Evolutionary conservation across 2,888 invertebrate species (phyloP).

Genomic region (Apodemia mormo): DNA sequence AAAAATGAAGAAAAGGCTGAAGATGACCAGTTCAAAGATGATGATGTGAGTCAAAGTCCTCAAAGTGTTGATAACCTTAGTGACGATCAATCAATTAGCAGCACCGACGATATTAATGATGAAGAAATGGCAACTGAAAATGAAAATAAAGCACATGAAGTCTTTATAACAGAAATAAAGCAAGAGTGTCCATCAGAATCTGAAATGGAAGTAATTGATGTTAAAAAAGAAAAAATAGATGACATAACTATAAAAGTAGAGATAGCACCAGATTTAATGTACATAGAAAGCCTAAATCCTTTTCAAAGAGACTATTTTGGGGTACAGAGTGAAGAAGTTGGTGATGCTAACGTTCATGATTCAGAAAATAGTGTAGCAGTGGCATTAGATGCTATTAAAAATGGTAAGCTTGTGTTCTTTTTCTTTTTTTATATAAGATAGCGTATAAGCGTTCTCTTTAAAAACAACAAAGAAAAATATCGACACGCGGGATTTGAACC

Average conservation of each 20-base stretch:
- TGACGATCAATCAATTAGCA: constrained; percentile 17
- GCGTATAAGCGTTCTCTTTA: too few relatives aligned
- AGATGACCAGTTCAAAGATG: constrained; percentile 14
- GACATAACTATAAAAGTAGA: constrained; percentile 51
- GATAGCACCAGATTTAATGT: constrained; percentile 42
- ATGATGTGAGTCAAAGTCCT: constrained; percentile 24
- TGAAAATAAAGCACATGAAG: background rate
- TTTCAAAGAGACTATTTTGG: constrained; percentile 57
- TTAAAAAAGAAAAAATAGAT: constrained; percentile 29
- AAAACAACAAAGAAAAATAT: too few relatives aligned
- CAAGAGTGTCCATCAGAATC: constrained; percentile 32
- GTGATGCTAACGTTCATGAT: constrained; percentile 45
- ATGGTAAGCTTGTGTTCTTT: constrained; percentile 49
- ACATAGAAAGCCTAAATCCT: constrained; percentile 48
- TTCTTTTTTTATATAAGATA: too few relatives aligned
- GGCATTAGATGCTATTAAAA: constrained; percentile 49
- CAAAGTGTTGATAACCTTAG: constrained; percentile 25
- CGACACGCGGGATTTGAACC: too few relatives aligned
- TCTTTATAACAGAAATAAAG: constrained; percentile 11
- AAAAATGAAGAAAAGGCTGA: constrained; percentile 27
- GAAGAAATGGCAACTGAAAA: background rate
- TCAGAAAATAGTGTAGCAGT: constrained; percentile 50
- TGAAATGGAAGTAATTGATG: constrained; percentile 28
- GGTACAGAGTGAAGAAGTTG: constrained; percentile 42
- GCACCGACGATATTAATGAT: constrained; percentile 15